Conservation (phyloP, 2,797 vertebrate genomes). For the Erethizon dorsatum region DNA sequence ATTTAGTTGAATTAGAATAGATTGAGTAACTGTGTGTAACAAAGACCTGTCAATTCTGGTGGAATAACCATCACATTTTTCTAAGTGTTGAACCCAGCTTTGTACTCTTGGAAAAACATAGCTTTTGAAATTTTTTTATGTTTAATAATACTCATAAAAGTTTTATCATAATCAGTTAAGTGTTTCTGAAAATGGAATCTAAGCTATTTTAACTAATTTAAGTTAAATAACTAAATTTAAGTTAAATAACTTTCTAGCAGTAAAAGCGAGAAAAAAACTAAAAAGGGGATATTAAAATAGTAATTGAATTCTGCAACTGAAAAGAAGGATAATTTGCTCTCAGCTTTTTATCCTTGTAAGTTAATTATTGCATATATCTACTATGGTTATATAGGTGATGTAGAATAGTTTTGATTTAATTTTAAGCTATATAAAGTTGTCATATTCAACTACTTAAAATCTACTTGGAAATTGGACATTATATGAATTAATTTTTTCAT, state of each 20-base stretch:
- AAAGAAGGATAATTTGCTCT: background rate
- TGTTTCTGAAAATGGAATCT: slow-evolving; percentile 25
- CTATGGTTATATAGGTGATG: background rate
- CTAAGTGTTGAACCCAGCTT: background rate
- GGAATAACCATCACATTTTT: background rate
- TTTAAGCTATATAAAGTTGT: background rate
- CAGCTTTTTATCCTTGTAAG: background rate
- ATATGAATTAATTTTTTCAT: slow-evolving; percentile 16
- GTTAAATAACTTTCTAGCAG: background rate
- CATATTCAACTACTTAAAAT: background rate
- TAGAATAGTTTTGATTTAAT: slow-evolving; percentile 15
- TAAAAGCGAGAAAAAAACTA: background rate
- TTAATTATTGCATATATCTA: background rate
- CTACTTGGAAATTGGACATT: background rate
- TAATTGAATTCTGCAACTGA: background rate
- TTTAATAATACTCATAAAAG: background rate
- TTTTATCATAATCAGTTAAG: background rate
- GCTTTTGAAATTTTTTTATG: background rate
- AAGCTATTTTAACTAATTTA: slow-evolving; percentile 12
- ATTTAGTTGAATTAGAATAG: background rate
- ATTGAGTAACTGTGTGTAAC: background rate
- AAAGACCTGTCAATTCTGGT: background rate
- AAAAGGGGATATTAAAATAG: background rate
- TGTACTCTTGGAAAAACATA: background rate
- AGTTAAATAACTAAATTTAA: slow-evolving; percentile 12